Base-by-base conservation (phyloP, 2,797 vertebrate genomes). In the Mallotus villosus region DNA sequence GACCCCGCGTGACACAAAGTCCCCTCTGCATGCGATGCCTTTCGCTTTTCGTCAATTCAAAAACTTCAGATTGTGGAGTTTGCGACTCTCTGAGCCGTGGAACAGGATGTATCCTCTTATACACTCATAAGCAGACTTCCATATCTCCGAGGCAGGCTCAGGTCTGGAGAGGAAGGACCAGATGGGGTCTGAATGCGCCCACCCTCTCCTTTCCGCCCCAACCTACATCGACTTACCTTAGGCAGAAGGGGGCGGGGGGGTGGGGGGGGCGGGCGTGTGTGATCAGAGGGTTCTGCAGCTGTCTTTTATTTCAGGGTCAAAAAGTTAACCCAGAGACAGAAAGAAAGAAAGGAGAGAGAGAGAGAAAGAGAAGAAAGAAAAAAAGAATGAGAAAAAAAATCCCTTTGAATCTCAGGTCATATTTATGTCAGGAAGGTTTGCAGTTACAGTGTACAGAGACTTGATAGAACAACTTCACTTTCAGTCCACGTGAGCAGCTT, bases 251-350 rank as follows among this genome's bases (percentile, higher is more conserved):
- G 68, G 78, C 82, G 73, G 80, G 71, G 37, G 74, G 81, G 65
- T 29, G 60, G 22, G 34, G 79, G 83, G 81, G 86, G 69, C n/a
- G 83, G 67, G 77, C 85, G n/a, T n/a, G n/a, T n/a, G n/a, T n/a
- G 82, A 86, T 87, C 81, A 87, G 85, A 89, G 86, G 81, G 85
- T 76, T 80, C 80, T 78, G 82, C 90, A 91, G 88, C 90, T 91
- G 90, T 85, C 86, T 86, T 87, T 89, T 88, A 90, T 92, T 91
- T 90, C 85, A 82, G 80, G 91, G 88, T 91, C 83, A 88, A 88
- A 87, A 84, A 89, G 89, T 88, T 82, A 90, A 87, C 69, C 74
- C 82, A 55, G 7, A 55, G 6, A n/a, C 5, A 55, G 51, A 46
- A 46, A 46, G 12, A 46, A 46, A 46, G 12, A 14, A 12, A 46